Conservation (phyloP, 2,113 vertebrate genomes). For the Acinonyx jubatus region DNA sequence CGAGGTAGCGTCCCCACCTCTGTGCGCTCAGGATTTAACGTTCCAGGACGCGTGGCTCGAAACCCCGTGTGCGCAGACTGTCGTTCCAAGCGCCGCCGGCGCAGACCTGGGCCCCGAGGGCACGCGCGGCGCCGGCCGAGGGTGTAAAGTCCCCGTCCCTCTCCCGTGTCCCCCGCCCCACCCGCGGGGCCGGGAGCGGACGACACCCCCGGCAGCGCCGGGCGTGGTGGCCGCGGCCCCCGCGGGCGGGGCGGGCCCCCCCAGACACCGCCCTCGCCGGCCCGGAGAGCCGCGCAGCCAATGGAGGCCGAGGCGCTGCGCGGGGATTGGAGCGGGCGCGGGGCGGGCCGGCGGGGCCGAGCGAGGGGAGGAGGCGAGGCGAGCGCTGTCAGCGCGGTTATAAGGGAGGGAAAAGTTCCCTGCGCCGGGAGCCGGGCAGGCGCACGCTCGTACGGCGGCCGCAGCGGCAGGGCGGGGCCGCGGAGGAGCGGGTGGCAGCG, state of each 20-base stretch:
- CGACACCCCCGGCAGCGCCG: neutral
- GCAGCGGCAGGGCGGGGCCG: conserved; percentile 56
- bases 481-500: conserved; percentile 60
- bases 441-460: conserved; percentile 60
- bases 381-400: conserved; percentile 63
- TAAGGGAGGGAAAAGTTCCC: conserved; percentile 75
- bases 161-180: neutral
- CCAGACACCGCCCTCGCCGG: conserved; percentile 19
- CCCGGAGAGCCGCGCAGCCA: conserved; percentile 27
- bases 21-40: too few relatives aligned
- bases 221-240: neutral
- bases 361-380: conserved; percentile 62
- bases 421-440: conserved; percentile 53
- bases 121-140: neutral
- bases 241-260: neutral
- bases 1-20: neutral
- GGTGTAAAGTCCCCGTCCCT: neutral
- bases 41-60: neutral
- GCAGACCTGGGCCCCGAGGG: neutral
- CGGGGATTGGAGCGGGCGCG: conserved; percentile 53
- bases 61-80: neutral
- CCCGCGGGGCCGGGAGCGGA: neutral
- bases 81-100: neutral
- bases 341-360: conserved; percentile 60
- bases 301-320: conserved; percentile 33